phyloP scores from a whole-genome alignment of 2,797 vertebrate species.

The Apogon talboti region DNA sequence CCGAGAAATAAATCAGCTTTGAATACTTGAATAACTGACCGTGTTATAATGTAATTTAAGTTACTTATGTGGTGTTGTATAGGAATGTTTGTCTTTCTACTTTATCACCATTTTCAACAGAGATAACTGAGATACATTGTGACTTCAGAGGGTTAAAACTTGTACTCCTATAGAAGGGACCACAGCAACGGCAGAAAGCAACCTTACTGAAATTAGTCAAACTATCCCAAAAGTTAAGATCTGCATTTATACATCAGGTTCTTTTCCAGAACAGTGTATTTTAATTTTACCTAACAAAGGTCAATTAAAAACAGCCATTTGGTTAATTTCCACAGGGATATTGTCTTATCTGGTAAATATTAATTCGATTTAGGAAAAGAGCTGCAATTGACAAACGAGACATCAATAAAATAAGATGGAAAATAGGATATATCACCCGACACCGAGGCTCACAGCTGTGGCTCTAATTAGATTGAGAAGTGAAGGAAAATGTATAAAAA shows the following conservation, averaged over 20 bases:
- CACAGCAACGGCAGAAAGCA: conserved; percentile 24
- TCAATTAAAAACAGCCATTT: not conserved
- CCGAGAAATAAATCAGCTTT: no score
- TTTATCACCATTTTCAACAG: not conserved
- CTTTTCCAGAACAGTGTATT: not conserved
- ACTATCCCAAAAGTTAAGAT: not conserved
- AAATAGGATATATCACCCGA: not conserved
- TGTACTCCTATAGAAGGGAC: conserved; percentile 34
- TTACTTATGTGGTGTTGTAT: no score
- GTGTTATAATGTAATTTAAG: no score
- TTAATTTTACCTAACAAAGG: no score
- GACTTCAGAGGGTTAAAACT: conserved; percentile 19
- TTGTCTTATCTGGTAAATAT: no score
- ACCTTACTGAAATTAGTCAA: not conserved
- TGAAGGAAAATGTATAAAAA: not conserved
- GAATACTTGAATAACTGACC: no score
- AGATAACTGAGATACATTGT: not conserved
- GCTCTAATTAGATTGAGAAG: not conserved
- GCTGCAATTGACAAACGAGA: not conserved
- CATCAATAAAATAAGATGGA: not conserved
- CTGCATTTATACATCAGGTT: not conserved
- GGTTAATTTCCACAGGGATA: not conserved
- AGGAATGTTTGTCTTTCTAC: not conserved
- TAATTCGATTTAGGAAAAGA: no score
- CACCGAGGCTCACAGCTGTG: not conserved